Conservation (phyloP, 2,888 invertebrate genomes). For the Carabus problematicus region DNA sequence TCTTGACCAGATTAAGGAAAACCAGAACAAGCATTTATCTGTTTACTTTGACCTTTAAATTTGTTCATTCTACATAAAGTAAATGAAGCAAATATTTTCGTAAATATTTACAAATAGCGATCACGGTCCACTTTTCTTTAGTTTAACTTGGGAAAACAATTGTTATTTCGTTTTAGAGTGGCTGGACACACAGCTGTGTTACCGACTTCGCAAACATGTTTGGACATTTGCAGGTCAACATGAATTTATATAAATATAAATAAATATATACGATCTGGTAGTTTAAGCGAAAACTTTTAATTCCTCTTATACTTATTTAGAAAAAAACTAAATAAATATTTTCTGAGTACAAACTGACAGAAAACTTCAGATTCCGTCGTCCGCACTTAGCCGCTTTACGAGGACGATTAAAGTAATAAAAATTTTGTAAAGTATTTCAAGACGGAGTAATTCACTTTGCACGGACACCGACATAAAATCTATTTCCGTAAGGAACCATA, state of each 20-base stretch:
- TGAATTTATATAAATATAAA: too few species aligned
- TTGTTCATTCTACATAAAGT: too few species aligned
- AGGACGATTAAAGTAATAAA: conserved; percentile 24
- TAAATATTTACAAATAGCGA: too few species aligned
- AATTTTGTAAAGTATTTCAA: conserved; percentile 26
- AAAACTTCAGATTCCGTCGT: conserved; percentile 28
- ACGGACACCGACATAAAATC: too few species aligned
- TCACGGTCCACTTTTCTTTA: conserved; percentile 2
- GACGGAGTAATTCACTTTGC: conserved; percentile 7
- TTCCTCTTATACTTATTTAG: background rate
- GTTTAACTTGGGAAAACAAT: background rate
- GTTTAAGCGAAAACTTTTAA: too few species aligned
- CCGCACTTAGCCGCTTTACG: conserved; percentile 34
- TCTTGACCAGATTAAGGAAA: conserved; percentile 27
- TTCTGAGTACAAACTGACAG: conserved; percentile 21
- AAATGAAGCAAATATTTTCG: too few species aligned
- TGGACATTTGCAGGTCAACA: too few species aligned
- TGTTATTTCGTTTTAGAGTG: too few species aligned
- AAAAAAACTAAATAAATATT: conserved; percentile 12
- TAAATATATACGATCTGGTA: too few species aligned
- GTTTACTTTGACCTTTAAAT: conserved; percentile 9
- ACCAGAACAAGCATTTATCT: conserved; percentile 15
- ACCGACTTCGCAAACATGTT: too few species aligned
- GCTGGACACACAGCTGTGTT: too few species aligned
- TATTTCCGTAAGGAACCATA: too few species aligned